Base-by-base conservation (phyloP, 2,888 invertebrate genomes). In the Hypomecis atomaria region DNA sequence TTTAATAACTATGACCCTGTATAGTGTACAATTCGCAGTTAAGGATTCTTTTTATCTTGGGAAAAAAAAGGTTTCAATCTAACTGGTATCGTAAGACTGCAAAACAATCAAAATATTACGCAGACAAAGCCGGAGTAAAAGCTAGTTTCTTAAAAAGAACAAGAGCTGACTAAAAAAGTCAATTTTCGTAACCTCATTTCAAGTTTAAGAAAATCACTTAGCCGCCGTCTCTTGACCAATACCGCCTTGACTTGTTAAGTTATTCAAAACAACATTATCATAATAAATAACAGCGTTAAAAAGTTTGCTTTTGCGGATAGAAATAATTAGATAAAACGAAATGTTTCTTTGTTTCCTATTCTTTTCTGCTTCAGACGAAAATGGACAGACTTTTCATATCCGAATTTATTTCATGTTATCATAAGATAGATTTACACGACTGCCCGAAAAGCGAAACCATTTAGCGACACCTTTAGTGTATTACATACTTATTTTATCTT, bases 301-400 rank as follows among this genome's bases (percentile, higher is more conserved):
- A 65, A 60, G 45, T 60, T 49, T 36, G 34, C 44, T 57, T 54
- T 23, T 36, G 54, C 59, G 45, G 55, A 42, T 9, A 47, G 23
- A 56, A 65, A 65, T 65, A 65, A 59, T 60, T 59, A 56, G 37
- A 55, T 59, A 50, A 50, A 52, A 44, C 11, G 54, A 11, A 54
- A 63, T 48, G 13, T 56, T 55, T 44, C 40, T 42, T 48, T 49
- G 42, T 58, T 59, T 47, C 54, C 23, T 59, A 34, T 58, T 58
- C 52, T 52, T 53, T 44, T 57, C 42, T 42, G 13, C 36, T 59
- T 59, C 47, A 42, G 45, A 33, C 34, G 50, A 37, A 56, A 64
- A 64, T 63, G 54, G 44, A 54, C 49, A 49, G 59, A 63, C 37
- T 59, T 63, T 59, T 58, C 11, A 45, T 47, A 62, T 62, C 47